Conservation (phyloP, 2,113 vertebrate genomes). For the Callocephalon fimbriatum region DNA sequence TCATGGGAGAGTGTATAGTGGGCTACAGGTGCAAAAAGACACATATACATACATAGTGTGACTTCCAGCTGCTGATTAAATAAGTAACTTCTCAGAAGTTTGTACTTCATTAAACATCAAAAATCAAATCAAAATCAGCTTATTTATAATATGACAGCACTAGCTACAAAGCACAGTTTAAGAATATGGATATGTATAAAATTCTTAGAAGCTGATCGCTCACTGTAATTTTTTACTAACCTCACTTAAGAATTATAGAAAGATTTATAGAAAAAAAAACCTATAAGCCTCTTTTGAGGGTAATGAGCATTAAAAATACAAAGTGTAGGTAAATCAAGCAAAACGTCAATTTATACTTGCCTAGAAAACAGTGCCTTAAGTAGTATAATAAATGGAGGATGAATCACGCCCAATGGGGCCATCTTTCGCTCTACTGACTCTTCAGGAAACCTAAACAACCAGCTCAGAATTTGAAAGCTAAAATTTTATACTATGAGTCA, state of each 20-base stretch:
- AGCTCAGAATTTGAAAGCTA: not conserved
- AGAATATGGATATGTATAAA: not conserved
- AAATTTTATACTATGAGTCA: not conserved
- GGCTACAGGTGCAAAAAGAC: not conserved
- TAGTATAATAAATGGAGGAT: not conserved
- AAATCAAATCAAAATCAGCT: not conserved
- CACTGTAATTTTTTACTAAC: not conserved
- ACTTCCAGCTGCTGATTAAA: not conserved
- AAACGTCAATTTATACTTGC: not conserved
- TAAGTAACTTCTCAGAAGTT: not conserved
- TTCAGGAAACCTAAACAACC: not conserved
- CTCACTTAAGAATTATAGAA: not conserved
- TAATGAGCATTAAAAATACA: not conserved
- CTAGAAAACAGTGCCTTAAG: not conserved
- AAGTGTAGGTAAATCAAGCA: not conserved
- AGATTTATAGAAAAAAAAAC: not conserved
- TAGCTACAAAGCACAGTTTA: not conserved
- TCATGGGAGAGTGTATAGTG: not conserved
- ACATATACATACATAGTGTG: not conserved
- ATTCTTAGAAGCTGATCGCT: not conserved
- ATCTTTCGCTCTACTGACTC: not conserved
- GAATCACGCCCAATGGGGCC: accelerated
- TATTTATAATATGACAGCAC: not conserved
- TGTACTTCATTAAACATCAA: not conserved
- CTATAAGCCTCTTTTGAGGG: not conserved